A percentile compares a stretch with the other conserved stretches of the same genome.
phyloP scores from a whole-genome alignment of 2,888 invertebrate species.

The Amphipoea oculea region DNA sequence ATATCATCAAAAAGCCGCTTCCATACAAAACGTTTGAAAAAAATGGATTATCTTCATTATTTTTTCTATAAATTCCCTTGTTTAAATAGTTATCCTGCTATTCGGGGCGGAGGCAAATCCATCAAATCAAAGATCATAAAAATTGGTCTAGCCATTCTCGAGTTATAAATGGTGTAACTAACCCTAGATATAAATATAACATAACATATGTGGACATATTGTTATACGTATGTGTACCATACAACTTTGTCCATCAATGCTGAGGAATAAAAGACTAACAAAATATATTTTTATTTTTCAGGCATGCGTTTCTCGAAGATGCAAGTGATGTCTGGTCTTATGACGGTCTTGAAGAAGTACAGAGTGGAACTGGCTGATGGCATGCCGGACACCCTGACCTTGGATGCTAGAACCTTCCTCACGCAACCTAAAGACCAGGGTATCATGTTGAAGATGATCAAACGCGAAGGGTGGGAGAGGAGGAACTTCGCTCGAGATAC shows the following conservation, averaged over 20 bases:
- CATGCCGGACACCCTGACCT: conserved; percentile 53
- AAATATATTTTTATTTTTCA: not conserved
- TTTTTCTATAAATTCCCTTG: no score
- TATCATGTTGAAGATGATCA: conserved; percentile 53
- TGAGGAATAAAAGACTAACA: no score
- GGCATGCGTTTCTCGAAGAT: conserved; percentile 61
- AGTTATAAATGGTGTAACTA: no score
- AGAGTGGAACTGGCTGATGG: conserved; percentile 66
- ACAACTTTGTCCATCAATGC: not conserved
- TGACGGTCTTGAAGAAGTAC: conserved; percentile 72
- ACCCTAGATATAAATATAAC: not conserved
- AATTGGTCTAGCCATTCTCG: no score
- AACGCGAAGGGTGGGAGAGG: conserved; percentile 58
- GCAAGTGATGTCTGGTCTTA: conserved; percentile 72
- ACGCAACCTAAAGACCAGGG: conserved; percentile 44
- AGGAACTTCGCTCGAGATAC: conserved; percentile 27
- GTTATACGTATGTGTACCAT: not conserved
- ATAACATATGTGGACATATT: not conserved
- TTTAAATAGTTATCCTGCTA: no score
- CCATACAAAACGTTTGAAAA: no score
- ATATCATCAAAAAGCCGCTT: no score
- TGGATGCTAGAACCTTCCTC: conserved; percentile 46
- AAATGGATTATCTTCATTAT: no score
- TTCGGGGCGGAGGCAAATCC: no score
- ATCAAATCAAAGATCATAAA: no score